Percentiles rank a stretch among this genome's conserved stretches.
Conservation (phyloP, 1,140 invertebrate species). For the Gryllus bimaculatus region DNA sequence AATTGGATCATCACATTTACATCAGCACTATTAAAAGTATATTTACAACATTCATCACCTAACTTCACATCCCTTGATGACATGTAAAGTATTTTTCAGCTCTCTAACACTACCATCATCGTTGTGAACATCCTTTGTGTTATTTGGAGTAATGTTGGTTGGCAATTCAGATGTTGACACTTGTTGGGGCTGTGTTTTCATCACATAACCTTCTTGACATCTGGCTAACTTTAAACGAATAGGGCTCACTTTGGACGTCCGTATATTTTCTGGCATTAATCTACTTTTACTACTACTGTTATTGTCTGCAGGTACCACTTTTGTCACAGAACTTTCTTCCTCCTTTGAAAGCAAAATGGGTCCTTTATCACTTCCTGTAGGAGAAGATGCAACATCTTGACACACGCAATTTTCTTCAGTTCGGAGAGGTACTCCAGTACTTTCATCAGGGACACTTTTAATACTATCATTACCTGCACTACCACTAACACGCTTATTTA, state of each 20-base stretch:
- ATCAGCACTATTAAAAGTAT: constrained; percentile 18
- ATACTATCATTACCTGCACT: constrained; percentile 12
- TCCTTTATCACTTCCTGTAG: not conserved
- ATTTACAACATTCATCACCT: constrained; percentile 59
- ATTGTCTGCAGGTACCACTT: not conserved
- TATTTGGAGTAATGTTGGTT: constrained; percentile 29
- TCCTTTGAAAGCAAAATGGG: not conserved
- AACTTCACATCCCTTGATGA: constrained; percentile 65
- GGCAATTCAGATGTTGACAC: constrained; percentile 47
- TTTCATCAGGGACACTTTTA: constrained; percentile 4
- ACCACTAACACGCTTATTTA: constrained; percentile 24
- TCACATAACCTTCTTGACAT: constrained; percentile 58
- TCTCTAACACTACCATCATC: constrained; percentile 18
- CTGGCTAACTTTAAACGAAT: constrained; percentile 73
- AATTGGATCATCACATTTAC: constrained; percentile 19
- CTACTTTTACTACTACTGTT: not conserved
- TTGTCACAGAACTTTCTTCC: constrained; percentile 11
- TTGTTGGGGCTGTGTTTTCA: constrained; percentile 35
- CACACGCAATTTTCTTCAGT: not conserved
- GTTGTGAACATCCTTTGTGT: constrained; percentile 26
- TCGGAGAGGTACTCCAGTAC: not conserved
- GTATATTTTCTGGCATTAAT: constrained; percentile 37
- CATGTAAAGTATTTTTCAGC: constrained; percentile 9
- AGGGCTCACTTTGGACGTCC: constrained; percentile 58
- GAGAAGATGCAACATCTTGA: not conserved